Percentiles rank a stretch among this genome's conserved stretches.
phyloP scores from a whole-genome alignment of 2,113 vertebrate species.

The Oreocharis arfaki region DNA sequence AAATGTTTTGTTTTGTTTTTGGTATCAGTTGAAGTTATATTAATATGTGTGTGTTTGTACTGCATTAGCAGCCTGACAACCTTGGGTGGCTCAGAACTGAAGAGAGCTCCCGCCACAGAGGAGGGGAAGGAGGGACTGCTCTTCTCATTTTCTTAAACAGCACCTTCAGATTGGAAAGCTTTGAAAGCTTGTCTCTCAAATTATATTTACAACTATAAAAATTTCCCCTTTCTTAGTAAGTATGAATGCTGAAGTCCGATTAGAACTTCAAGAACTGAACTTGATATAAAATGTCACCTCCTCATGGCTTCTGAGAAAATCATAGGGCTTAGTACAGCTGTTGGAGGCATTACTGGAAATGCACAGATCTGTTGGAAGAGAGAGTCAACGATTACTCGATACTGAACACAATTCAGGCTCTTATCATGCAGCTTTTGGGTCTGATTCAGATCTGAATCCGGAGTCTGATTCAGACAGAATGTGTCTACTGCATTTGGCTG shows the following conservation, averaged over 20 bases:
- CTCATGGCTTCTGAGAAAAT: neutral
- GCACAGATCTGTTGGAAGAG: accelerated
- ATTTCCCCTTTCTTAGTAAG: neutral
- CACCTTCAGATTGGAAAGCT: neutral
- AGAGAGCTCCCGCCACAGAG: neutral
- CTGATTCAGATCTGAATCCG: neutral
- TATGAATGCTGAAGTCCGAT: neutral
- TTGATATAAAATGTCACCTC: neutral
- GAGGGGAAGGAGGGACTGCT: neutral
- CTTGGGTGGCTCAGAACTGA: neutral
- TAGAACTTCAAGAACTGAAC: neutral
- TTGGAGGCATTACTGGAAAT: neutral
- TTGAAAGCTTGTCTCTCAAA: neutral
- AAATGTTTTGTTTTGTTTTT: too few relatives aligned
- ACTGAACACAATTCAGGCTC: neutral
- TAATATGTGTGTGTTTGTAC: too few relatives aligned
- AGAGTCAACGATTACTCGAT: neutral
- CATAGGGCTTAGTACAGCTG: accelerated
- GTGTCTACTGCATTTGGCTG: neutral
- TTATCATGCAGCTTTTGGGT: neutral
- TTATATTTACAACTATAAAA: neutral
- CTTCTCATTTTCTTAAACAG: neutral
- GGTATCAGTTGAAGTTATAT: too few relatives aligned
- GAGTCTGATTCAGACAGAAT: neutral
- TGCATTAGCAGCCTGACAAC: neutral